Base-by-base conservation (phyloP, 2,888 invertebrate species). In the Crematogaster levior region DNA sequence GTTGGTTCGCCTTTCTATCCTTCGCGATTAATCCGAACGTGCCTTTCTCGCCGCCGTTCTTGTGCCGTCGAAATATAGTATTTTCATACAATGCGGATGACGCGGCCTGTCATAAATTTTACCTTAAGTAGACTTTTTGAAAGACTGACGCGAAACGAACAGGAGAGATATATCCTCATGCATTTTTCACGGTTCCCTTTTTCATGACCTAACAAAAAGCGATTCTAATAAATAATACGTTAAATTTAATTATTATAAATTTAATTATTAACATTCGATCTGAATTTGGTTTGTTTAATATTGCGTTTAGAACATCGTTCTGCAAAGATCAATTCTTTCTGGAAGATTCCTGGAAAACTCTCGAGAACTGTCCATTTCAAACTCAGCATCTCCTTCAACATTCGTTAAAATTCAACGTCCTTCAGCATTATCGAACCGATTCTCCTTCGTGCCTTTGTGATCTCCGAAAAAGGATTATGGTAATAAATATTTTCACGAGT, bases 401-500 rank as follows among this genome's bases (percentile, higher is more conserved):
- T 77, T 70, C 40, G 70, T 43, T 43, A 43, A 68, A 56, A 43
- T 43, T 34, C 70, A 43, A 70, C 68, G 21, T 30, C 40, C 18
- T n/a, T 51, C 27, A 27, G 48, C 56, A 1, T 12, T 43, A n/a
- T 37, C 61, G 48, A 48, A 43, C 5, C 40, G 43, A 79, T 68
- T 79, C 34, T 56, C 30, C 30, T 18, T 30, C 21, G 6, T 24
- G 21, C 34, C 30, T 43, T 18, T 79, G 68, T 79, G 37, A 77
- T 66, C 60, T 40, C 21, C 43, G 21, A 34, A 56, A 56, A 48
- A 79, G 46, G 53, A 82, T 79, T 68, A 68, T 46, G 53, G 73
- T 72, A 70, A 84, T 82, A 79, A 79, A 82, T 82, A 84, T 79
- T 61, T 51, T 30, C 30, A 40, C 24, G 40, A 51, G 46, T 48